Conservation (phyloP, 2,888 invertebrate genomes). For the Ptilodon capucinus region DNA sequence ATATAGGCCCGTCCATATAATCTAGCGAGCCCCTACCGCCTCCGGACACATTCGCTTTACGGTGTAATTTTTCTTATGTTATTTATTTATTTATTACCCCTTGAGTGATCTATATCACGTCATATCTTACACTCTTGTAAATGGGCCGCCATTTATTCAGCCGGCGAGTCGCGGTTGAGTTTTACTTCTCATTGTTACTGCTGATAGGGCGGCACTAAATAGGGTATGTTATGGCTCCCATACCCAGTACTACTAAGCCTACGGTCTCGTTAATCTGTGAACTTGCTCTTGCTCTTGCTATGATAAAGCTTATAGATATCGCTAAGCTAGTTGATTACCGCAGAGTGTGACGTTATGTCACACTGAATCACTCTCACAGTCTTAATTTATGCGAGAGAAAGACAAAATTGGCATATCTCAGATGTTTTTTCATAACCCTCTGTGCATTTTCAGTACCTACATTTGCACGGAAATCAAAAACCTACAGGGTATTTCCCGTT, state of each 20-base stretch:
- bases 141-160: conserved; percentile 74
- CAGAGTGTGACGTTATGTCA: too few relatives aligned
- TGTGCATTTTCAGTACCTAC: too few relatives aligned
- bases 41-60: conserved; percentile 82
- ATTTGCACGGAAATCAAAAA: too few relatives aligned
- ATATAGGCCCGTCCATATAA: conserved; percentile 50
- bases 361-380: too few relatives aligned
- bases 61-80: conserved; percentile 82
- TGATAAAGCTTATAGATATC: too few relatives aligned
- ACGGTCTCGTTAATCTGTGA: too few relatives aligned
- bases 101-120: conserved; percentile 82
- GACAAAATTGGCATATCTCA: too few relatives aligned
- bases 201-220: conserved; percentile 20
- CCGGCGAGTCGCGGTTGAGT: conserved; percentile 38
- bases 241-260: background rate
- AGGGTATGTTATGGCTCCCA: background rate
- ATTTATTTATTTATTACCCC: conserved; percentile 82
- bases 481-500: too few relatives aligned
- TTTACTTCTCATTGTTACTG: conserved; percentile 41
- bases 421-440: too few relatives aligned
- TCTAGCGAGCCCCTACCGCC: conserved; percentile 56
- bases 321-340: too few relatives aligned
- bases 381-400: too few relatives aligned
- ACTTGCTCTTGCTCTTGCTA: too few relatives aligned
- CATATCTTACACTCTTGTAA: conserved; percentile 83